Evolutionary conservation across 2,797 vertebrate species (phyloP), one percentile per base, ranked within the genome.

Genomic region (Pseudopleuronectes americanus): DNA sequence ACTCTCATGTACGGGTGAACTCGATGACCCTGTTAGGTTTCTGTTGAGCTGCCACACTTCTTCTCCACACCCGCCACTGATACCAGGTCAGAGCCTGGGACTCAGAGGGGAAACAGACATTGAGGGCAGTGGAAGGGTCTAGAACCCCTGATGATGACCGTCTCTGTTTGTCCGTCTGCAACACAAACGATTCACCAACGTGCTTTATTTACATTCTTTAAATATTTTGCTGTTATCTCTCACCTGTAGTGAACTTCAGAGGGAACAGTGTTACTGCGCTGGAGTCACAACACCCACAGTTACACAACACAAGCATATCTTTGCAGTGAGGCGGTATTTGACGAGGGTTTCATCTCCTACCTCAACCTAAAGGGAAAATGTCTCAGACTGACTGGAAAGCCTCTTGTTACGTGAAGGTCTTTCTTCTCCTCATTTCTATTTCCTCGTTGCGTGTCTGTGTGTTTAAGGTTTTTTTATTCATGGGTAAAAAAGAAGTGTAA

Each of bases 341-440:
- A 69, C 22, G 64, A 14, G 56, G n/a, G 71, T 68, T 68, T 64
- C 23, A 67, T 82, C 45, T 87, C 73, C 89, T 92, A 93, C 91
- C 89, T 94, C 92, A 90, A 56, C 69, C 76, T 76, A 88, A 92
- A 91, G 83, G 86, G 86, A 90, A 48, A 65, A 77, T 59, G 48
- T 80, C 38, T 59, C 48, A 16, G 53, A 62, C 56, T 78, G 60
- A 86, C 62, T 56, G 54, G 43, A 80, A 70, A 58, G 64, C 36
- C 48, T 55, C 17, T 36, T 52, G 59, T 45, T 59, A 28, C 3
- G n/a, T 72, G 6, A 12, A 28, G 41, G 14, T 28, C 3, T 28
- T 43, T 31, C n/a, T 38, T 52, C 10, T 4, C 14, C 14, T 9
- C 0, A 2, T 48, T 36, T 41, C 24, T 19, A 48, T 69, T 43